phyloP scores from a whole-genome alignment of 2,797 vertebrate species.

The Myiothlypis coronata region DNA sequence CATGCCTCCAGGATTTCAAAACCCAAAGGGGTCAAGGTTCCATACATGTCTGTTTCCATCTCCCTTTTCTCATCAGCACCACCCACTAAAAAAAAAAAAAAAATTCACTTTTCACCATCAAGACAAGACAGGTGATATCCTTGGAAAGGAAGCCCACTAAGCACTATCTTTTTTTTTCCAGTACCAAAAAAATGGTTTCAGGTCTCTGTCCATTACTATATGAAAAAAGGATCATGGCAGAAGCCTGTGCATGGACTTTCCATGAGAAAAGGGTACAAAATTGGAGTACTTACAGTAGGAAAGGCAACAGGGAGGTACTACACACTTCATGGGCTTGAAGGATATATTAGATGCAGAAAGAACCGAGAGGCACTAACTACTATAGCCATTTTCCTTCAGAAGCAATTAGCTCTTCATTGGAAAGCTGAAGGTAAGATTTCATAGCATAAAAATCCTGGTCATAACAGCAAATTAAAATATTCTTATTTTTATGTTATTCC shows the following conservation, averaged over 20 bases:
- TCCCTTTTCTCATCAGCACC: neutral
- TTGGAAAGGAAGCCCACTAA: neutral
- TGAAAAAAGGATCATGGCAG: neutral
- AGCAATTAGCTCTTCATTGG: neutral
- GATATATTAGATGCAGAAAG: neutral
- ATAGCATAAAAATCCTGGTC: neutral
- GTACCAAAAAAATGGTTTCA: neutral
- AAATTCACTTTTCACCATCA: neutral
- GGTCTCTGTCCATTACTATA: neutral
- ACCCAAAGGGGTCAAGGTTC: neutral
- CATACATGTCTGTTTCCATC: neutral
- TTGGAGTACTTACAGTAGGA: neutral
- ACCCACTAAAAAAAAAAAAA: neutral
- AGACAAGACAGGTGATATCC: neutral
- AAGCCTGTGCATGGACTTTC: neutral
- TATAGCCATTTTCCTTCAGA: neutral
- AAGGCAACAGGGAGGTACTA: neutral
- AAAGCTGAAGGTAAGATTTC: neutral
- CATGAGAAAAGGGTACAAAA: neutral
- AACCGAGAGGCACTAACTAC: neutral
- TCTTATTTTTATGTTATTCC: neutral
- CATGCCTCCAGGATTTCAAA: neutral
- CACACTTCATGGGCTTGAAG: neutral
- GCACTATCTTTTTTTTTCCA: neutral
- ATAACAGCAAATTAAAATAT: neutral